A percentile compares a stretch with the other conserved stretches of the same genome.
These are phyloP conservation scores for Labia minor DNA, from an alignment of 2,888 invertebrate genomes.

Conservation along the genomic window DNA sequence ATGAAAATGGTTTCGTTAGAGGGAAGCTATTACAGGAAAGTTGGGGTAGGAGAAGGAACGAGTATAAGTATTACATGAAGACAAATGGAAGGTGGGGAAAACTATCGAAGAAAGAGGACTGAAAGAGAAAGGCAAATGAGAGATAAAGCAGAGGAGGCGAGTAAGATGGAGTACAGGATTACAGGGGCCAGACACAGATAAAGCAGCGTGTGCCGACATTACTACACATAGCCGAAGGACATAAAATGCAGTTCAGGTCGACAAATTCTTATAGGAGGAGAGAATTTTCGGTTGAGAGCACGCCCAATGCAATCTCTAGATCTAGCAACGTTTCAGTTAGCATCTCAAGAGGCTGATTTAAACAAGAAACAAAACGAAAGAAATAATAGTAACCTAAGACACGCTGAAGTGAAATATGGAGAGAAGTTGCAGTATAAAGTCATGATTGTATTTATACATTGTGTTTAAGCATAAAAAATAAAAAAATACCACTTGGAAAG, in stretches of 20 bases:
- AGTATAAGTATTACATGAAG: not conserved
- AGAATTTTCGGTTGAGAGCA: too few species aligned
- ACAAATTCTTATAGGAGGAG: not conserved
- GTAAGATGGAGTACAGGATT: not conserved
- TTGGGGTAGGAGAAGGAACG: not conserved
- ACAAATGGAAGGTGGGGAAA: not conserved
- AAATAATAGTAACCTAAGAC: too few species aligned
- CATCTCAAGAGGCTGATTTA: too few species aligned
- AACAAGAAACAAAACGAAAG: too few species aligned
- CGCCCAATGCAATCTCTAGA: too few species aligned
- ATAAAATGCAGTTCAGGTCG: constrained; percentile 7
- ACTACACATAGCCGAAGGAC: not conserved
- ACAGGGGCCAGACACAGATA: not conserved
- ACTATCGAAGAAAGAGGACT: not conserved
- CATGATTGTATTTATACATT: too few species aligned
- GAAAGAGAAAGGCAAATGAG: not conserved
- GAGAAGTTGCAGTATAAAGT: too few species aligned
- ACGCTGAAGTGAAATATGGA: too few species aligned
- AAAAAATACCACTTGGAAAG: too few species aligned
- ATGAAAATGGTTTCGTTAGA: not conserved
- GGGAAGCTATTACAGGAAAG: not conserved
- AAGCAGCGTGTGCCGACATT: not conserved
- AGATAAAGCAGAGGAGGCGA: not conserved
- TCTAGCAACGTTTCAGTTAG: too few species aligned
- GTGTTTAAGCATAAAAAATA: too few species aligned